phyloP scores from a whole-genome alignment of 2,113 vertebrate genomes.

The Excalfactoria chinensis region DNA sequence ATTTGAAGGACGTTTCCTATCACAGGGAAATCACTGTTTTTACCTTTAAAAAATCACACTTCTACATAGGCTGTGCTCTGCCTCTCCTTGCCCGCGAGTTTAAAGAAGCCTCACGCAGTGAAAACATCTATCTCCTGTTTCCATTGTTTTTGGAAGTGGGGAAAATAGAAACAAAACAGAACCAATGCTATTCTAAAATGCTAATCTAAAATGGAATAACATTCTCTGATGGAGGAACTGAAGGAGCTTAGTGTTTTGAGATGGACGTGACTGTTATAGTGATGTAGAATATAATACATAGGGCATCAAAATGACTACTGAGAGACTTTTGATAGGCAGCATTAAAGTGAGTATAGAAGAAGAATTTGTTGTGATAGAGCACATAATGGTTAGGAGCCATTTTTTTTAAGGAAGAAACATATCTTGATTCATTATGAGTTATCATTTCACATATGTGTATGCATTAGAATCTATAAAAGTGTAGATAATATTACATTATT shows the following conservation, averaged over 20 bases:
- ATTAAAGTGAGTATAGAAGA: constrained; percentile 34
- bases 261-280: not conserved
- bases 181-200: not conserved
- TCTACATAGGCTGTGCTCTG: not conserved
- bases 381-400: not conserved
- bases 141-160: not conserved
- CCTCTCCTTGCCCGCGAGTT: not conserved
- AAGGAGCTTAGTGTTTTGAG: not conserved
- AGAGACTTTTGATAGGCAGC: not conserved
- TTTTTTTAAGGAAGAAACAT: constrained; percentile 1
- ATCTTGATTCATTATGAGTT: constrained; percentile 30
- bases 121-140: not conserved
- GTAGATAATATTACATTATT: constrained; percentile 27
- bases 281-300: constrained; percentile 1
- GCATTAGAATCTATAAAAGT: constrained; percentile 43
- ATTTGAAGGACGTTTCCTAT: not conserved
- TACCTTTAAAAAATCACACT: not conserved
- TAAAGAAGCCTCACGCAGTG: not conserved
- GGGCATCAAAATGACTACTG: not conserved
- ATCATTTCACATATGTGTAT: constrained; percentile 8
- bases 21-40: not conserved
- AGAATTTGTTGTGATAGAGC: constrained; percentile 26
- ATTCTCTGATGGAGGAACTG: not conserved
- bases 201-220: not conserved
- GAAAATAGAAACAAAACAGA: not conserved